Evolutionary conservation across 2,797 vertebrate species (phyloP).

Genomic region (Silurus aristotelis): DNA sequence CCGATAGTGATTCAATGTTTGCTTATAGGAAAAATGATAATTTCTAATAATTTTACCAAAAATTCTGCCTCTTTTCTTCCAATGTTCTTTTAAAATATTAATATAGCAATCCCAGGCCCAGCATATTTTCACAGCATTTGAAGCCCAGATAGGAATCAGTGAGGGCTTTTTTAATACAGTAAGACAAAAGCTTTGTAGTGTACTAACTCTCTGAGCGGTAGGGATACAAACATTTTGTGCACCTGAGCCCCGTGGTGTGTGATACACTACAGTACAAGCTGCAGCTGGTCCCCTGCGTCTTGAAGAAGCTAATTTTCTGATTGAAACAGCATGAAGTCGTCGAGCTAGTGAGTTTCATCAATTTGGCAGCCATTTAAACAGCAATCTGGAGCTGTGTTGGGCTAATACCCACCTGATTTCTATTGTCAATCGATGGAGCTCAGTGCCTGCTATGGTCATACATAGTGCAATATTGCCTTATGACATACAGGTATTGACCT

Average conservation of each 20-base stretch:
- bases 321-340: conserved; percentile 43
- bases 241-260: conserved; percentile 9
- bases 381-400: conserved; percentile 68
- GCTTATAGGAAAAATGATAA: neutral
- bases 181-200: conserved; percentile 16
- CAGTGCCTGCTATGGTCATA: conserved; percentile 71
- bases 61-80: conserved; percentile 7
- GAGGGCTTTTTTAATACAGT: neutral
- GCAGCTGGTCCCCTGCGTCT: conserved; percentile 29
- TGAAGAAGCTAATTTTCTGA: conserved; percentile 34
- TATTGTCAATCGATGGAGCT: conserved; percentile 72
- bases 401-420: conserved; percentile 63
- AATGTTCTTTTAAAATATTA: conserved; percentile 37
- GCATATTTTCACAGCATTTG: conserved; percentile 14
- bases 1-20: neutral
- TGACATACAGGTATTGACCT: conserved; percentile 75
- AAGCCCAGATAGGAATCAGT: conserved; percentile 3
- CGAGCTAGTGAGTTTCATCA: conserved; percentile 64
- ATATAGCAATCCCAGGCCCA: conserved; percentile 11
- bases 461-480: conserved; percentile 69
- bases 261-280: conserved; percentile 5
- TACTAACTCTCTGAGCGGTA: conserved; percentile 13
- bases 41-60: conserved; percentile 20
- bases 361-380: conserved; percentile 71
- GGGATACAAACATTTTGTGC: conserved; percentile 27